Base-by-base conservation (phyloP, 2,113 vertebrate species). In the Accipiter virgatus region DNA sequence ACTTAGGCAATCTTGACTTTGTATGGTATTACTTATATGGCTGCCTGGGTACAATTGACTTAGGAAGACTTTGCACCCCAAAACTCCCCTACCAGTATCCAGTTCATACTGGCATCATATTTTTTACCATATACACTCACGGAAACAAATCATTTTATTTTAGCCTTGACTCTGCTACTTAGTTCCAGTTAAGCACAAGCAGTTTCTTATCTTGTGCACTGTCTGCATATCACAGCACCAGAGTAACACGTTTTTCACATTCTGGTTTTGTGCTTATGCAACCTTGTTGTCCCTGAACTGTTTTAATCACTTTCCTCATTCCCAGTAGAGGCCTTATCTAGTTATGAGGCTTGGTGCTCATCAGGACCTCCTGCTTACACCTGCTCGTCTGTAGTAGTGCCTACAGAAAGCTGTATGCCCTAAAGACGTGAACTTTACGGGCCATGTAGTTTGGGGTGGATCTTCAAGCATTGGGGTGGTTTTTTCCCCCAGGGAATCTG, bases 401-500 rank as follows among this genome's bases (percentile, higher is more conserved):
- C 27, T 81, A 10, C 55, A 68, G 61, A 90, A 79, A 59, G 17
- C 16, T 89, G 10, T 27, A 13, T 81, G n/a, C 26, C 32, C 22
- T 73, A 18, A n/a, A 56, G 32, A 45, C 42, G 19, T 25, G 34
- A 4, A 22, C 7, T 86, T 80, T 38, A n/a, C 0, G 0, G 16
- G 15, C 11, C 5, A 2, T 0, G 1, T 71, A 17, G 9, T 90
- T 81, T 74, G 56, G 27, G 40, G 11, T 16, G 67, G 16, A 26
- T 87, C 31, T 62, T 93, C 32, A 78, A 38, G 14, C 34, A 16
- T 1, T 62, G 11, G 14, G 7, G 7, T 22, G 42, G 3, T 26
- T 4, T 0, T 0, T 81, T 40, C 0, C 3, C 16, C 15, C 7
- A 13, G 1, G 23, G 17, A 91, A 62, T 80, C 32, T 83, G n/a